Evolutionary conservation across 1,140 invertebrate species (phyloP).

Genomic region (Melipona quadrifasciata): DNA sequence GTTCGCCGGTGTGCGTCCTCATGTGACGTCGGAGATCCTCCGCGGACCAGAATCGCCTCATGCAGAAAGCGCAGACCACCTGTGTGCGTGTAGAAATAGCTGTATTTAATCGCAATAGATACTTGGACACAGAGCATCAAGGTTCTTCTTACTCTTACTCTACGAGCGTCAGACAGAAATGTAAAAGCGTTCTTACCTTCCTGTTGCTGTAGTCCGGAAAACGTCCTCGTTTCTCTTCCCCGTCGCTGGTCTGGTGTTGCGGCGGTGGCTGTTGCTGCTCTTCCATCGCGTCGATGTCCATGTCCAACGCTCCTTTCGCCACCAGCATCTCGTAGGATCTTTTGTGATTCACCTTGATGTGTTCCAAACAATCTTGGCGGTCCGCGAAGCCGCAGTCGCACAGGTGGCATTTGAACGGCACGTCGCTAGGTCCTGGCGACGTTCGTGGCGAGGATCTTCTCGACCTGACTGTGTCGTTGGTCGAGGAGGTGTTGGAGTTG

Average conservation of each 20-base stretch:
- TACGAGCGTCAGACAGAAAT: background rate
- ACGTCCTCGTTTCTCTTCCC: slow-evolving; percentile 84
- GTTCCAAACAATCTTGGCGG: slow-evolving; percentile 90
- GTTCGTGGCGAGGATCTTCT: slow-evolving; percentile 65
- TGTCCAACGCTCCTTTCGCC: slow-evolving; percentile 90
- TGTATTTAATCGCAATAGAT: background rate
- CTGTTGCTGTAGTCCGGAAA: slow-evolving; percentile 93
- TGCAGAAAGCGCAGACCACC: slow-evolving; percentile 95
- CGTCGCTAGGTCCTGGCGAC: slow-evolving; percentile 81
- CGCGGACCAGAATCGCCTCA: slow-evolving; percentile 95
- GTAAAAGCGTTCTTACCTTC: slow-evolving; percentile 84
- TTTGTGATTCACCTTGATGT: slow-evolving; percentile 88
- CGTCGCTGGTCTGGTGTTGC: slow-evolving; percentile 79
- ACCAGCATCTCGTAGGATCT: slow-evolving; percentile 89
- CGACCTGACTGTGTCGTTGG: slow-evolving; percentile 59
- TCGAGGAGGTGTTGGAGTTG: slow-evolving; percentile 46
- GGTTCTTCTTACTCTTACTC: background rate
- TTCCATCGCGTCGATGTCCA: slow-evolving; percentile 80
- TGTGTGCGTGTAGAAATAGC: slow-evolving; percentile 70
- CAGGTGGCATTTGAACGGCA: slow-evolving; percentile 95
- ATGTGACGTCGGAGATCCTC: slow-evolving; percentile 96
- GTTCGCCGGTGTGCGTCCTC: slow-evolving; percentile 92
- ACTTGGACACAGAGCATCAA: too few relatives aligned
- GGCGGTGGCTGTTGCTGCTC: slow-evolving; percentile 73
- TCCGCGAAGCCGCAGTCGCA: slow-evolving; percentile 93